Evolutionary conservation across 2,797 vertebrate genomes (phyloP), one percentile per base, ranked within the genome.

Genomic region (Sandelia bainsii): DNA sequence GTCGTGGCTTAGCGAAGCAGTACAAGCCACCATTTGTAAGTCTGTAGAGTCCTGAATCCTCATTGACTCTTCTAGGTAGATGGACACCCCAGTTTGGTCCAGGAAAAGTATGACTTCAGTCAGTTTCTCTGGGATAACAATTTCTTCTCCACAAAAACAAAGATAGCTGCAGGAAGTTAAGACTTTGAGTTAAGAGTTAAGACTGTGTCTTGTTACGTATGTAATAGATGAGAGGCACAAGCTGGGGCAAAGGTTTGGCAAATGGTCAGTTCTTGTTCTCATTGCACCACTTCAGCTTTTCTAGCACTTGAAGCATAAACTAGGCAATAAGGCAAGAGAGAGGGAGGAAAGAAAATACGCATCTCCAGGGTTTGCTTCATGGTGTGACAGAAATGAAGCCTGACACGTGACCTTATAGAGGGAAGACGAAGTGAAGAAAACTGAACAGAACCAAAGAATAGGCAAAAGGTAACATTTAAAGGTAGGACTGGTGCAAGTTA

Each of bases 331-430:
- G n/a, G n/a, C 63, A 51, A 44, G 32, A 44, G 6, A 27, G 14
- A 34, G n/a, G 29, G 11, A 29, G 19, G 8, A 46, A 12, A 37
- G 42, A 63, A 60, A 73, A 69, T 34, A 23, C 4, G 5, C 10
- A 40, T 42, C 75, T 45, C 3, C 27, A 16, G 72, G 79, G 61
- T 63, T 81, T 51, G 57, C 67, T 82, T 79, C 14, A n/a, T 63
- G 61, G 79, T 66, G 70, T 77, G 54, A 79, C 66, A 62, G 48
- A 74, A 74, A 89, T 72, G 1, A 23, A 74, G 51, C 13, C 62
- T 69, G 81, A 68, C 78, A 50, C 1, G 14, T 60, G 62, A 84
- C 37, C 50, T 57, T 45, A 67, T 5, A 32, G 29, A 51, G 37
- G 17, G 49, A 76, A 48, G 52, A 73, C 9, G 27, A 32, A 32